Base-by-base conservation (phyloP, 2,113 vertebrate species). In the Scatophagus argus region DNA sequence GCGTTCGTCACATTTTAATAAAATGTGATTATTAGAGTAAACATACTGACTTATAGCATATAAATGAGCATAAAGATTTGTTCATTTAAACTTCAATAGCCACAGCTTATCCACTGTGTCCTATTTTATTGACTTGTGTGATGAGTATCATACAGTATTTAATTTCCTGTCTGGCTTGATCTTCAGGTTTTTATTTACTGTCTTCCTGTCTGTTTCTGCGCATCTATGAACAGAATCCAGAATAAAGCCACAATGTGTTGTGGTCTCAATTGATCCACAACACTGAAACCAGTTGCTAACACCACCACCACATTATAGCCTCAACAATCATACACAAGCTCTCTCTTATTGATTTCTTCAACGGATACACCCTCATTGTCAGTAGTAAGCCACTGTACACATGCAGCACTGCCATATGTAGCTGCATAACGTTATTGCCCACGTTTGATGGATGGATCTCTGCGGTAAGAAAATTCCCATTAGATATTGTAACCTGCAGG, bases 391-490 rank as follows among this genome's bases (percentile, higher is more conserved):
- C 66, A 11, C 17, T 38, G 64, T 31, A n/a, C 58, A 58, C n/a
- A 16, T 55, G 9, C 27, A 46, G 52, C 5, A n/a, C n/a, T 29
- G 55, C 46, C 67, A 10, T 17, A 66, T 52, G 61, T 39, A 67
- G 59, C 60, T 29, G 9, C 59, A 46, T 58, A 70, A 39, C 59
- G 65, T 74, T 70, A 49, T 16, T 59, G 69, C 59, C 49, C 19
- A 61, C 25, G 16, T 52, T 64, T 66, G 75, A 87, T 55, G 63
- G 83, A 87, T 84, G 70, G 63, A 78, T 83, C 64, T 83, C 59
- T 16, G 73, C 21, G 6, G 75, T 31, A 27, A 38, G 29, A 72
- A 58, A 59, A 69, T 61, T 74, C 79, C 79, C 64, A 41, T 68
- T 38, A 79, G 74, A 69, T 52, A 29, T 29, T 43, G 49, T 21